Conservation (phyloP, 2,797 vertebrate genomes). For the Discoglossus pictus region DNA sequence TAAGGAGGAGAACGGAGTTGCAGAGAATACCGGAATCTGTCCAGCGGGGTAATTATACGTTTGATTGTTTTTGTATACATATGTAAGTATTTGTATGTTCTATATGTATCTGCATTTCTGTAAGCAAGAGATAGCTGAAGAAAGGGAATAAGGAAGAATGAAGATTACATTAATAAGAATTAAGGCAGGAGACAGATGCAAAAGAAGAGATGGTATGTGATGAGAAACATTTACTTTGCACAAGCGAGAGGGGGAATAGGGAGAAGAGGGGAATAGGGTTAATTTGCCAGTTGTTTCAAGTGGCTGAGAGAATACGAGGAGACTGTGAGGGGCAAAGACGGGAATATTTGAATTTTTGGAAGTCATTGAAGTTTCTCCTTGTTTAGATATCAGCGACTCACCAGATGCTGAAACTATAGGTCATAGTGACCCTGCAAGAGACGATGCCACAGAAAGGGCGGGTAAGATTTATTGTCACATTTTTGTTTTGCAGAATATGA, state of each 20-base stretch:
- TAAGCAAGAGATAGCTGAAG: too few relatives aligned
- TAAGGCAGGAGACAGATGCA: too few relatives aligned
- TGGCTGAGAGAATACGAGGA: too few relatives aligned
- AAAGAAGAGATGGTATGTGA: background rate
- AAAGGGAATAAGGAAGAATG: too few relatives aligned
- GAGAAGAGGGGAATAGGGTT: background rate
- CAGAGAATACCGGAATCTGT: background rate
- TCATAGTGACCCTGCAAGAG: conserved; percentile 1
- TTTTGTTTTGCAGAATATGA: too few relatives aligned
- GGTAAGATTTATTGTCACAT: conserved; percentile 5
- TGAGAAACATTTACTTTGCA: too few relatives aligned
- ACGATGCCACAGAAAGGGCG: background rate
- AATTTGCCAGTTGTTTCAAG: too few relatives aligned
- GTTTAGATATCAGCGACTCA: background rate
- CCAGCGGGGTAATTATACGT: conserved; percentile 11
- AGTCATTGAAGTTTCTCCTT: background rate
- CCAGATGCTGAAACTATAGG: conserved; percentile 24
- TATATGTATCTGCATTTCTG: too few relatives aligned
- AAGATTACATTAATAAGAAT: too few relatives aligned
- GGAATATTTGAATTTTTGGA: too few relatives aligned
- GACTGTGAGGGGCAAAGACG: background rate
- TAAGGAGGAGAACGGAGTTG: background rate
- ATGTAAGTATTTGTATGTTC: too few relatives aligned
- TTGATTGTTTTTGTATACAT: too few relatives aligned
- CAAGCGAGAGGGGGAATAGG: background rate